Base-by-base conservation (phyloP, 2,797 vertebrate species). In the Muscicapa striata region DNA sequence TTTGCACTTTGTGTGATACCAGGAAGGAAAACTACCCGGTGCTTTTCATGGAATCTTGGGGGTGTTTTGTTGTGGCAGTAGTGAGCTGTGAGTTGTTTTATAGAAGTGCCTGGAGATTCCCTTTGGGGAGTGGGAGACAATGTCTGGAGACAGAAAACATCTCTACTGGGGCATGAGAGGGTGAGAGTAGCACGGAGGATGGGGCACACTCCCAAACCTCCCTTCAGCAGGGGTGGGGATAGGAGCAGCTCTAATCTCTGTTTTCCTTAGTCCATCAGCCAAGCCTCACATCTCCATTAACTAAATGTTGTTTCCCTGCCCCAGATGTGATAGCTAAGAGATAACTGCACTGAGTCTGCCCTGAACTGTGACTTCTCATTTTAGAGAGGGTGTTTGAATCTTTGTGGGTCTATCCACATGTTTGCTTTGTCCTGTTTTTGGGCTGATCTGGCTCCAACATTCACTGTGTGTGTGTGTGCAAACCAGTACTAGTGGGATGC, bases 401-500 rank as follows among this genome's bases (percentile, higher is more conserved):
- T 62, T 38, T 55, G 2, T 66, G n/a, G 38, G 69, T 30, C 45
- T 13, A 10, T 24, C 19, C 40, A 46, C 1, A 16, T 14, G 63
- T 74, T 49, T 64, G 8, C 55, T 68, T 34, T 40, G 58, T 34
- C 14, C 46, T 26, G 1, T 23, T 81, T 63, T 63, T 23, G 45
- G 15, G 62, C 32, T 90, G 18, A 15, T 43, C 48, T 89, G 58
- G 15, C 24, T 67, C 55, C 41, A 59, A 15, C 23, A 26, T 70
- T 70, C 30, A 15, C 64, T n/a, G 61, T n/a, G 2, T 38, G 38
- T 0, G 0, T 8, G 4, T 18, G 23, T 55, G 23, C 46, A 64
- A 36, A 22, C 23, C 27, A 75, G 0, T 40, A 20, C 15, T 11
- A 8, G 36, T 23, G 52, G 48, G 30, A 27, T 68, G 61, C 22